Evolutionary conservation across 2,113 vertebrate species (phyloP).

Genomic region (Melanostigma gelatinosum): DNA sequence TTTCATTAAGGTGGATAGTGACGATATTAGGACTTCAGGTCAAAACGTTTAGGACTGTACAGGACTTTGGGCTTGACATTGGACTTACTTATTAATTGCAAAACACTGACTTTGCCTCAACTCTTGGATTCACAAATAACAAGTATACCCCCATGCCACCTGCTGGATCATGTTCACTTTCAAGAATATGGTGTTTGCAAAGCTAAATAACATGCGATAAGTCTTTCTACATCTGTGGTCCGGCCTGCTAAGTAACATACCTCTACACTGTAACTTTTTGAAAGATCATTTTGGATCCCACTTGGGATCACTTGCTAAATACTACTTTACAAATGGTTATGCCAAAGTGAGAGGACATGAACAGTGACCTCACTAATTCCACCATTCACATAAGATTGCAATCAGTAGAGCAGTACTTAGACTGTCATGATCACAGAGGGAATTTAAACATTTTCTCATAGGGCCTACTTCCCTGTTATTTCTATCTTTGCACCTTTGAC

Average conservation of each 20-base stretch:
- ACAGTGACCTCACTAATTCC: not conserved
- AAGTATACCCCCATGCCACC: not conserved
- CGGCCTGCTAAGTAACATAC: not conserved
- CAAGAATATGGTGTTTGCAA: not conserved
- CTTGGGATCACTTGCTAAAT: not conserved
- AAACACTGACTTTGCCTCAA: not conserved
- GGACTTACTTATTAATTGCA: not conserved
- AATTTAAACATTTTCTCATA: slow-evolving; percentile 13
- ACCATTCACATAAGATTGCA: not conserved
- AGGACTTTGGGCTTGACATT: not conserved
- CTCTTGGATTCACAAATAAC: not conserved
- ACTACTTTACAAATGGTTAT: not conserved
- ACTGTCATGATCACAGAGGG: not conserved
- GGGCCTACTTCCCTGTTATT: not conserved
- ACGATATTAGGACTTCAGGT: not conserved
- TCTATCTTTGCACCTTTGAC: slow-evolving; percentile 36
- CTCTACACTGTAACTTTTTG: not conserved
- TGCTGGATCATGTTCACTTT: not conserved
- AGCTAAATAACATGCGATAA: not conserved
- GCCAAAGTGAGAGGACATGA: not conserved
- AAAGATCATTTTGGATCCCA: not conserved
- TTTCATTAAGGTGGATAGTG: not conserved
- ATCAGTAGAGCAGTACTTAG: not conserved
- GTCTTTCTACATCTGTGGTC: not conserved
- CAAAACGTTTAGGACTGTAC: not conserved